Evolutionary conservation across 2,888 invertebrate genomes (phyloP).

Genomic region (Calliopum simillimum): DNA sequence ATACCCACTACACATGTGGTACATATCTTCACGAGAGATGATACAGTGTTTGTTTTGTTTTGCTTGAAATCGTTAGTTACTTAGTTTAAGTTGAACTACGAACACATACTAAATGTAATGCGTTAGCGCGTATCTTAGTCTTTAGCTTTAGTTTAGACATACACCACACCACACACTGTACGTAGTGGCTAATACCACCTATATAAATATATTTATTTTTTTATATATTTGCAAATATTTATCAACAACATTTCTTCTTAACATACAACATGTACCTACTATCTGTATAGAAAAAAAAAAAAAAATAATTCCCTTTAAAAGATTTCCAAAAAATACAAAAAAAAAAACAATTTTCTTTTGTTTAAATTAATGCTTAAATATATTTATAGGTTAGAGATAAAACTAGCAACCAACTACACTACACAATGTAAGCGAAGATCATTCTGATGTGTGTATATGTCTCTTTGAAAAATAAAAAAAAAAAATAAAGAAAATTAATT

Average conservation of each 20-base stretch:
- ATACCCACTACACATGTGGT: too few species aligned
- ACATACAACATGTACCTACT: conserved; percentile 1
- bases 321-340: conserved; percentile 8
- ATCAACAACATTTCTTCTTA: background rate
- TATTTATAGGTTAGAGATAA: conserved; percentile 62
- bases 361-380: conserved; percentile 39
- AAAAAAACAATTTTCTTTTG: too few species aligned
- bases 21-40: too few species aligned
- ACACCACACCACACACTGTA: too few species aligned
- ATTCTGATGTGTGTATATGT: conserved; percentile 49
- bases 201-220: conserved; percentile 17
- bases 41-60: too few species aligned
- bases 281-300: conserved; percentile 18
- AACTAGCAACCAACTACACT: conserved; percentile 50
- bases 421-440: conserved; percentile 51
- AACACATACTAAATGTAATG: too few species aligned
- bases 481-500: background rate
- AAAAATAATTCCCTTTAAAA: conserved; percentile 1
- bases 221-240: background rate
- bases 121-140: too few species aligned
- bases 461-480: conserved; percentile 36
- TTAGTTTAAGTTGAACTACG: too few species aligned
- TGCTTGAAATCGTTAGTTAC: too few species aligned
- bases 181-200: conserved; percentile 1
- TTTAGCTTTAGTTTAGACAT: too few species aligned